phyloP scores from a whole-genome alignment of 2,113 vertebrate species.

The Peucedramus taeniatus region DNA sequence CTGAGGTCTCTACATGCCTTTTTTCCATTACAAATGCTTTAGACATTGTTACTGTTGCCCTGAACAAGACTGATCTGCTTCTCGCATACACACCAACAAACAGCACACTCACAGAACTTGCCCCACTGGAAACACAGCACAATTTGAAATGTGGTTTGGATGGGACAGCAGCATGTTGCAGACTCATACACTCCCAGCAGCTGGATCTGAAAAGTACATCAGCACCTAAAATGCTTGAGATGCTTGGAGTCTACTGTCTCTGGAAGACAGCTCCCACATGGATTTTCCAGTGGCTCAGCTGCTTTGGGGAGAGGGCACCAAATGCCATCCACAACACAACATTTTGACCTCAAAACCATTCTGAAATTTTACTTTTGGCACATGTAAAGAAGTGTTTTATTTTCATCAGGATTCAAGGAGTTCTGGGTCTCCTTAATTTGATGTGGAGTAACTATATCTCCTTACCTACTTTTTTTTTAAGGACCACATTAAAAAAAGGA shows the following conservation, averaged over 20 bases:
- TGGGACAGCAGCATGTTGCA: fast-evolving
- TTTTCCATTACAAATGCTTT: neutral
- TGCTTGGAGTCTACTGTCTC: neutral
- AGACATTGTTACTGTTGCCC: neutral
- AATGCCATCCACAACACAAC: neutral
- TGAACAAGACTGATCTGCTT: neutral
- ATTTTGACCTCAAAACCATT: neutral
- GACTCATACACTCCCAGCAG: neutral
- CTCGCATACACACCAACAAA: neutral
- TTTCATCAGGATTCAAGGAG: neutral
- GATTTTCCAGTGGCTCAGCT: neutral
- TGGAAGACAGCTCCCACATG: neutral
- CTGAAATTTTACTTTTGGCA: neutral
- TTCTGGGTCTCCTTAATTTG: neutral
- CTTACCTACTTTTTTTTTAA: neutral
- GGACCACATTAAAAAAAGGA: neutral
- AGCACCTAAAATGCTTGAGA: neutral
- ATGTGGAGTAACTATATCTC: neutral
- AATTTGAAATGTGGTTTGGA: neutral
- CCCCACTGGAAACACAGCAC: neutral
- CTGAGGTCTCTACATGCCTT: neutral
- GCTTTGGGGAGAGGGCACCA: neutral
- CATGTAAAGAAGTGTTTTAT: neutral
- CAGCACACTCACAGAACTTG: neutral
- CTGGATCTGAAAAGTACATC: neutral